Percentiles rank a stretch among this genome's conserved stretches.
Evolutionary conservation across 1,140 invertebrate genomes (phyloP).

Genomic region (Dendroctonus valens): DNA sequence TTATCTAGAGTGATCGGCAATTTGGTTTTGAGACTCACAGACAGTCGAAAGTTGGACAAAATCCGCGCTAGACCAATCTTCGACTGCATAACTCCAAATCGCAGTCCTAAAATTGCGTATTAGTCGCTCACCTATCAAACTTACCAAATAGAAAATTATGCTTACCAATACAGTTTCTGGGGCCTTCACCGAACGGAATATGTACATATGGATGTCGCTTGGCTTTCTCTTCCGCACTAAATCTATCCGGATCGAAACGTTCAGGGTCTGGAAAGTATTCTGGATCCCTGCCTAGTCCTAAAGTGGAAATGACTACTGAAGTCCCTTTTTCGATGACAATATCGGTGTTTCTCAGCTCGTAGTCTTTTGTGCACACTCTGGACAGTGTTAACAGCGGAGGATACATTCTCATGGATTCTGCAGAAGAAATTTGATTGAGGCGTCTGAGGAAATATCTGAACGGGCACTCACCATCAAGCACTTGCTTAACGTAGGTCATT

Average conservation of each 20-base stretch:
- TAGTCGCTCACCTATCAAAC: not conserved
- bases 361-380: slow-evolving; percentile 51
- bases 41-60: slow-evolving; percentile 40
- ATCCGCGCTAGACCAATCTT: slow-evolving; percentile 44
- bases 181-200: slow-evolving; percentile 57
- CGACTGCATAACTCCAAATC: slow-evolving; percentile 48
- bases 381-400: slow-evolving; percentile 60
- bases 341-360: slow-evolving; percentile 49
- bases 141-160: slow-evolving; percentile 23
- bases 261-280: slow-evolving; percentile 58
- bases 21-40: slow-evolving; percentile 29
- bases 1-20: slow-evolving; percentile 25
- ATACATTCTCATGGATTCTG: slow-evolving; percentile 60
- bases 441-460: too few species aligned
- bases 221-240: slow-evolving; percentile 45
- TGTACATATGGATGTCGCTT: slow-evolving; percentile 47
- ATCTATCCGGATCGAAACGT: slow-evolving; percentile 53
- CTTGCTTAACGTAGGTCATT: slow-evolving; percentile 58
- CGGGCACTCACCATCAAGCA: slow-evolving; percentile 51
- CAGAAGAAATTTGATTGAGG: slow-evolving; percentile 15
- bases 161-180: slow-evolving; percentile 57
- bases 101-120: slow-evolving; percentile 40
- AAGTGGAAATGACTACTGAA: slow-evolving; percentile 50
- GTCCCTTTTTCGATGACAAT: slow-evolving; percentile 50
- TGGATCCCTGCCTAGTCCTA: slow-evolving; percentile 48